Percentiles rank a stretch among this genome's conserved stretches.
Conservation (phyloP, 1,140 invertebrate genomes). For the Drosophila sechellia region DNA sequence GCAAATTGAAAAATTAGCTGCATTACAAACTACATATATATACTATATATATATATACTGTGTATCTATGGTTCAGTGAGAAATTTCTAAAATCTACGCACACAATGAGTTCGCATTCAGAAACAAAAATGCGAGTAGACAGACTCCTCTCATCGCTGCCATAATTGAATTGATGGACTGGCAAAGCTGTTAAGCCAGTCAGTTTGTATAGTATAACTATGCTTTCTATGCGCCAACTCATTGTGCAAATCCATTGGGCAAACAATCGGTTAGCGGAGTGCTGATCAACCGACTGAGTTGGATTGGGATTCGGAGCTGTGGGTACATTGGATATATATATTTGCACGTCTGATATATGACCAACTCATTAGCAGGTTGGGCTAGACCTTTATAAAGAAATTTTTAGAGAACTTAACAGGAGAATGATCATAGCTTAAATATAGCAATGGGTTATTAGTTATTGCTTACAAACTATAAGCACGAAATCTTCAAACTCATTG, state of each 20-base stretch:
- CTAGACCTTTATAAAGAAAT: neutral
- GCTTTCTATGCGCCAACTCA: slow-evolving; percentile 24
- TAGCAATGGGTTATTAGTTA: neutral
- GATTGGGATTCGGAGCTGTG: slow-evolving; percentile 27
- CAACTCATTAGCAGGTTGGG: slow-evolving; percentile 36
- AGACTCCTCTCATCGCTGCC: slow-evolving; percentile 17
- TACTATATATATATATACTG: neutral
- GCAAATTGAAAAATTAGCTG: slow-evolving; percentile 73
- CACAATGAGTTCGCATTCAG: slow-evolving; percentile 61
- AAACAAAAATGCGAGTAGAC: slow-evolving; percentile 40
- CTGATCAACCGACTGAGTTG: slow-evolving; percentile 50
- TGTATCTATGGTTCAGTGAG: slow-evolving; percentile 22
- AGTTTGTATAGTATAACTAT: slow-evolving; percentile 18
- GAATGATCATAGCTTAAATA: neutral
- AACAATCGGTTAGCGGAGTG: slow-evolving; percentile 50
- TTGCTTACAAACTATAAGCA: neutral
- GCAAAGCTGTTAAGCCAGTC: slow-evolving; percentile 65
- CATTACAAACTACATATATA: slow-evolving; percentile 23
- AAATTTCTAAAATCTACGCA: slow-evolving; percentile 66
- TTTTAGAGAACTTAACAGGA: neutral
- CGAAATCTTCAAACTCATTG: no score
- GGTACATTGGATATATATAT: slow-evolving; percentile 21
- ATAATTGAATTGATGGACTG: slow-evolving; percentile 78
- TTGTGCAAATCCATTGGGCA: slow-evolving; percentile 62
- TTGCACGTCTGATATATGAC: slow-evolving; percentile 39